Evolutionary conservation across 2,113 vertebrate genomes (phyloP).

Genomic region (Cryptoleucopteryx plumbea): DNA sequence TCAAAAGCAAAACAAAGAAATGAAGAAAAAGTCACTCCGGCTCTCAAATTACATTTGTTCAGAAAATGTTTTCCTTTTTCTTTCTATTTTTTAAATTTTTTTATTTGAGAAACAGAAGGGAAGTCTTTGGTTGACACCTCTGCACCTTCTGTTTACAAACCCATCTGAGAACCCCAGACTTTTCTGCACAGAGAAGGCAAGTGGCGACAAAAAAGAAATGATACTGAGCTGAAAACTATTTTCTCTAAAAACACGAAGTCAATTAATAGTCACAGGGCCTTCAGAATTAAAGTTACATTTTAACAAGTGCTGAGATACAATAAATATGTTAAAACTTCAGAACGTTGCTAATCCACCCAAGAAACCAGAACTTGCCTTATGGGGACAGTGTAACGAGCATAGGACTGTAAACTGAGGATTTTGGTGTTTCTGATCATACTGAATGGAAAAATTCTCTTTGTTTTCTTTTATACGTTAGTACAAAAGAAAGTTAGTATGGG

Average conservation of each 20-base stretch:
- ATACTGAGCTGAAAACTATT: background rate
- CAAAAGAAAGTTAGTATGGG: background rate
- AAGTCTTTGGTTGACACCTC: background rate
- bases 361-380: background rate
- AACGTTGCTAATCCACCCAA: background rate
- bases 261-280: background rate
- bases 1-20: conserved; percentile 49
- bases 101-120: background rate
- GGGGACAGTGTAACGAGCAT: background rate
- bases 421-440: background rate
- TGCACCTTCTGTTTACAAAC: background rate
- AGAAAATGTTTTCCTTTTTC: background rate
- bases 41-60: background rate
- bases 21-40: background rate
- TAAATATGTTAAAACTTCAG: background rate
- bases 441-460: background rate
- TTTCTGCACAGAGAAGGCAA: background rate
- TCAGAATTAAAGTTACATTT: background rate
- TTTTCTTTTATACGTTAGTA: background rate
- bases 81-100: background rate
- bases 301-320: background rate
- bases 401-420: background rate
- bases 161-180: background rate
- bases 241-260: background rate
- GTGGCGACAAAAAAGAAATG: rapidly evolving